Evolutionary conservation across 2,113 vertebrate species (phyloP).

Genomic region (Echinops telfairi): DNA sequence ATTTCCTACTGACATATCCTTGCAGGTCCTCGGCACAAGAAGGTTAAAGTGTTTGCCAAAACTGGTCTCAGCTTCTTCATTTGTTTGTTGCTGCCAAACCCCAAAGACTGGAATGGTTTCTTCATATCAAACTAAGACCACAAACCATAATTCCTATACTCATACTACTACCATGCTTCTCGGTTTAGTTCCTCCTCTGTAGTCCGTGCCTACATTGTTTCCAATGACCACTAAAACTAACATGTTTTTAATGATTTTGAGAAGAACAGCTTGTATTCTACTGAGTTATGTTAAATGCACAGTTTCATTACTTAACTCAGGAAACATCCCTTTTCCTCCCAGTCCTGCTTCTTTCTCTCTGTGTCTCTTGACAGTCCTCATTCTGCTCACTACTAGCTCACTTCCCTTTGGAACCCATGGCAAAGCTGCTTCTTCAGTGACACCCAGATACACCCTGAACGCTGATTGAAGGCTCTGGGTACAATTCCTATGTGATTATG

Average conservation of each 20-base stretch:
- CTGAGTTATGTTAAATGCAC: background rate
- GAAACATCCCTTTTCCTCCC: background rate
- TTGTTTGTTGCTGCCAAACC: background rate
- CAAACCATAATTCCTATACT: background rate
- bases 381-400: background rate
- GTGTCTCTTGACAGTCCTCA: background rate
- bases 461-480: too few species aligned
- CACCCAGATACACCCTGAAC: too few species aligned
- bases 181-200: constrained; percentile 20
- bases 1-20: background rate
- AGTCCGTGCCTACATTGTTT: background rate
- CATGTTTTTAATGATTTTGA: background rate
- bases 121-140: background rate
- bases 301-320: background rate
- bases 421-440: too few species aligned
- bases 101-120: constrained; percentile 10
- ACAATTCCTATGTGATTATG: too few species aligned
- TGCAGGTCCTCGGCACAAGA: background rate
- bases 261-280: background rate
- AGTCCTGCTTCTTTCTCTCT: background rate
- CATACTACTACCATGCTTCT: background rate
- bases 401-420: too few species aligned
- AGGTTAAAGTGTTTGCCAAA: background rate
- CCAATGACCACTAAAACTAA: background rate
- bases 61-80: background rate